Percentiles rank a stretch among this genome's conserved stretches.
phyloP scores from a whole-genome alignment of 2,113 vertebrate genomes.

The Eulemur rufifrons region DNA sequence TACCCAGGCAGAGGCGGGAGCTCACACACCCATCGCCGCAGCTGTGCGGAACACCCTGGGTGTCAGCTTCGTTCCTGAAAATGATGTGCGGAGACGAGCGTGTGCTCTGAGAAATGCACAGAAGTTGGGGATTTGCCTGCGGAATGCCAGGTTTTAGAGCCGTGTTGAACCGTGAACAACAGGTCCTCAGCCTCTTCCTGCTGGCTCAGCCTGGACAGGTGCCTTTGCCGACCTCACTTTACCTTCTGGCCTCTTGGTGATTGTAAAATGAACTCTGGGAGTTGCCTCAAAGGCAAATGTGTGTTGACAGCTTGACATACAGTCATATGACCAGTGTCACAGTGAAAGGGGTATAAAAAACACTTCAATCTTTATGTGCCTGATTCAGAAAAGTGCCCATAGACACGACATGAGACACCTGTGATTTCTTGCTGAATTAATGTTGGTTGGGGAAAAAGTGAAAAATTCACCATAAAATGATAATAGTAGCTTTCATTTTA shows the following conservation, averaged over 20 bases:
- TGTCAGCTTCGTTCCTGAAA: neutral
- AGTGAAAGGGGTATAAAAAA: neutral
- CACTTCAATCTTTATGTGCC: neutral
- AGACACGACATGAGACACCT: neutral
- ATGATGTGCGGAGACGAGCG: rapidly evolving
- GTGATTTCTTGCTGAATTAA: neutral
- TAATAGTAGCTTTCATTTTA: neutral
- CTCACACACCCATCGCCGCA: neutral
- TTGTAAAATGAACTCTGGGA: neutral
- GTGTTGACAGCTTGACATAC: neutral
- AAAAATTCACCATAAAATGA: neutral
- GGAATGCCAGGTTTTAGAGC: rapidly evolving
- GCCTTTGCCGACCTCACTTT: neutral
- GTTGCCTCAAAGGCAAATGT: neutral
- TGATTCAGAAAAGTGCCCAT: neutral
- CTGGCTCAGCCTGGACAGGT: neutral
- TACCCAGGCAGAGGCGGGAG: neutral
- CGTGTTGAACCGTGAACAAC: neutral
- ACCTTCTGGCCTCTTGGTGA: neutral
- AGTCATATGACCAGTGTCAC: neutral
- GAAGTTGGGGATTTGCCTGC: neutral
- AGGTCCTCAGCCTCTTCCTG: neutral
- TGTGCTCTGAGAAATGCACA: neutral
- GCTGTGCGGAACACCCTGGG: rapidly evolving
- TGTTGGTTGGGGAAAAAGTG: neutral